phyloP scores from a whole-genome alignment of 2,888 invertebrate genomes.

The Metopia argyrocephala region DNA sequence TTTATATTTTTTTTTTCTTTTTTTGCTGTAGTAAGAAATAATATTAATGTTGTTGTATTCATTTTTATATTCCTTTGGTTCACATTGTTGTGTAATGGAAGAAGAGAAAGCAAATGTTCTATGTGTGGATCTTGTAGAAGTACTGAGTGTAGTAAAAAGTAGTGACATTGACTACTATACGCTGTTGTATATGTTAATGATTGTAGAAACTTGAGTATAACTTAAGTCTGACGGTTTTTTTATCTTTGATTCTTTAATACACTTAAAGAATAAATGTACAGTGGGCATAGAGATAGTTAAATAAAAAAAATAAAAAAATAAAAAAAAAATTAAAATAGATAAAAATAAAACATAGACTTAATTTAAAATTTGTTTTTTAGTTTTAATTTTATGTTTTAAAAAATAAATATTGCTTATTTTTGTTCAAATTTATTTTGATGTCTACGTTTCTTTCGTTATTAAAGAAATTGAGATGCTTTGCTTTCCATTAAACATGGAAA shows the following conservation, averaged over 20 bases:
- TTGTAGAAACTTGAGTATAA: slow-evolving; percentile 33
- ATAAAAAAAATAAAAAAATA: too few relatives aligned
- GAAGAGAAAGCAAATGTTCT: background rate
- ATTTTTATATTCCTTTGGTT: slow-evolving; percentile 3
- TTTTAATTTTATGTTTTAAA: too few relatives aligned
- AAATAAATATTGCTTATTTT: too few relatives aligned
- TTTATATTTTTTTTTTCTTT: slow-evolving; percentile 13
- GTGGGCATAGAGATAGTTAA: too few relatives aligned
- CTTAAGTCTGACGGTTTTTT: slow-evolving; percentile 13
- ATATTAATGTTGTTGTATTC: slow-evolving; percentile 13
- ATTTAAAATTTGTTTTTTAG: too few relatives aligned
- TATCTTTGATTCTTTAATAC: slow-evolving; percentile 12
- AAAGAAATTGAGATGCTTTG: too few relatives aligned
- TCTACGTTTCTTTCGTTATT: too few relatives aligned
- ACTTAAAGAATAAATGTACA: too few relatives aligned
- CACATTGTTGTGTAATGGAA: background rate
- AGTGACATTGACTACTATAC: background rate
- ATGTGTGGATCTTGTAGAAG: background rate
- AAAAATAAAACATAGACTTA: too few relatives aligned
- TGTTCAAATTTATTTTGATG: too few relatives aligned
- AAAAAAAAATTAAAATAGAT: too few relatives aligned
- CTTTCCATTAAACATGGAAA: too few relatives aligned
- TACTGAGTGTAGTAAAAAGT: slow-evolving; percentile 16
- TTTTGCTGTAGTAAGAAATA: slow-evolving; percentile 12
- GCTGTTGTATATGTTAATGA: background rate